Base-by-base conservation (phyloP, 2,797 vertebrate genomes). In the Petrocephalus schoutedeni region DNA sequence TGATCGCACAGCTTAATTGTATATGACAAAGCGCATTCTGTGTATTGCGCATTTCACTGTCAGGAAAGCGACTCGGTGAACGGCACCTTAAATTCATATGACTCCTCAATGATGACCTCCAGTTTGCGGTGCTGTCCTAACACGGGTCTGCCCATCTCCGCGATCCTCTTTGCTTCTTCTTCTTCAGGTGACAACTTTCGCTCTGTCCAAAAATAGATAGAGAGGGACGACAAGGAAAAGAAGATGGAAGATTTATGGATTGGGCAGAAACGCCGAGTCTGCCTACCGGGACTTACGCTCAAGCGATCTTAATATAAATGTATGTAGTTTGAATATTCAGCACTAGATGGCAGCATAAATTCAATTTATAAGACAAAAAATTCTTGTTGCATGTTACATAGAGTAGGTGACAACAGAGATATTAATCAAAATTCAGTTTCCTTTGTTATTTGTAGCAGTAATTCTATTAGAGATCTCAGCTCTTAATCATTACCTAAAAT, bases 41-140 rank as follows among this genome's bases (percentile, higher is more conserved):
- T n/a, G 71, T n/a, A 45, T 74, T 41, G 14, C 41, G 16, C 7
- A 41, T 10, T 41, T 41, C 32, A 41, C 36, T 8, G 74, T 77
- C 10, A 80, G 19, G 19, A 80, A 80, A 80, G 8, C 1, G 41
- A 80, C 8, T 80, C 41, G 3, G 8, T 80, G n/a, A 80, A 21
- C 90, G 94, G 92, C 91, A 99, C 98, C 97, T 99, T 99, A 94
- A 99, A 99, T 93, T 99, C 98, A 67, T 98, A 99, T 0, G 98
- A 99, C 91, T 99, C 98, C 93, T 99, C 98, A 89, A 99, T 99
- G 92, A 99, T 96, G 91, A 99, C 96, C 95, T 99, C 98, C 83
- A 99, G 94, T 93, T 99, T 99, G 87, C 97, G 94, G 92, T 99
- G 97, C 90, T 97, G 96, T 64, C 98, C 98, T 83, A 99, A 92